Conservation (phyloP, 2,797 vertebrate genomes). For the Sebastes minor region DNA sequence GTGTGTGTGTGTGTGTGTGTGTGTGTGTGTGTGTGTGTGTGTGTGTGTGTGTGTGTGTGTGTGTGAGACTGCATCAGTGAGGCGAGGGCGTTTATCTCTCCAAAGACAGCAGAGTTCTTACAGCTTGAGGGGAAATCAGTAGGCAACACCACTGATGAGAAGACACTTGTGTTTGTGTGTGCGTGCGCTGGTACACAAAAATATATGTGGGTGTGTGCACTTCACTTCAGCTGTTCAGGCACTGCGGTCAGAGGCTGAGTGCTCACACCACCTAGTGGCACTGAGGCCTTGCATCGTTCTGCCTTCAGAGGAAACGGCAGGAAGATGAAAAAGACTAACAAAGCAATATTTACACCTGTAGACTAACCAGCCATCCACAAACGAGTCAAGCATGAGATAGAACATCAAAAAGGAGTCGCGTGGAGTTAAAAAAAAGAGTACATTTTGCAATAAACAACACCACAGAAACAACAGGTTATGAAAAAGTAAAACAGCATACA, state of each 20-base stretch:
- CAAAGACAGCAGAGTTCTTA: slow-evolving; percentile 45
- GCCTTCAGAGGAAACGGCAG: neutral
- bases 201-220: slow-evolving; percentile 8
- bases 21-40: neutral
- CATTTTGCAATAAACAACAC: neutral
- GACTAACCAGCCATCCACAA: neutral
- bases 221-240: slow-evolving; percentile 7
- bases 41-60: neutral
- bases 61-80: slow-evolving; percentile 1
- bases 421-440: neutral
- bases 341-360: neutral
- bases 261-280: slow-evolving; percentile 76
- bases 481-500: neutral
- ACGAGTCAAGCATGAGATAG: neutral
- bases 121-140: slow-evolving; percentile 65
- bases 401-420: neutral
- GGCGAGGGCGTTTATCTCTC: slow-evolving; percentile 49
- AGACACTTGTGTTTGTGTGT: slow-evolving; percentile 6
- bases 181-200: neutral
- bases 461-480: neutral
- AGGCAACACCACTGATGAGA: slow-evolving; percentile 59
- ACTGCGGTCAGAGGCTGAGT: slow-evolving; percentile 51
- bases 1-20: neutral
- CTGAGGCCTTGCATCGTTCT: neutral
- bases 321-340: slow-evolving; percentile 12